Conservation (phyloP, 1,140 invertebrate genomes). For the Colletes gigas region DNA sequence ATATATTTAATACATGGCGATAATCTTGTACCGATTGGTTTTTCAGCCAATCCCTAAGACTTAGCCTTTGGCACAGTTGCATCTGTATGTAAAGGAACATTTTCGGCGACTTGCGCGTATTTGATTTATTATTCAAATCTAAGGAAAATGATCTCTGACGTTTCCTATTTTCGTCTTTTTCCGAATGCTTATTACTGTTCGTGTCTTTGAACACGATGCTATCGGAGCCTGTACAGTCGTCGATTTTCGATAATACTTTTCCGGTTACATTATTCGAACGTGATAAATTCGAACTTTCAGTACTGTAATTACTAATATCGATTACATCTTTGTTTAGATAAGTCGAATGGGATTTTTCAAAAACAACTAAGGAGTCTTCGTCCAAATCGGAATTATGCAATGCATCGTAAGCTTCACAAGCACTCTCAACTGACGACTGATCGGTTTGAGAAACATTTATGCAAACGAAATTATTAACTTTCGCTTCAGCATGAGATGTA, state of each 20-base stretch:
- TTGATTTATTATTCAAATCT: slow-evolving; percentile 69
- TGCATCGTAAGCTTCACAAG: slow-evolving; percentile 71
- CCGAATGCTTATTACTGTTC: neutral
- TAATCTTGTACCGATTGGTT: slow-evolving; percentile 79
- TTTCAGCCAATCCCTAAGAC: slow-evolving; percentile 94
- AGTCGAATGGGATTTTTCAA: slow-evolving; percentile 65
- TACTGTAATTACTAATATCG: slow-evolving; percentile 28
- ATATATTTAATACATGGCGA: slow-evolving; percentile 86
- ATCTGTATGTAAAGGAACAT: slow-evolving; percentile 97
- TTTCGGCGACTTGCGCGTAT: slow-evolving; percentile 74
- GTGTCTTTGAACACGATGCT: slow-evolving; percentile 64
- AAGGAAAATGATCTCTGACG: slow-evolving; percentile 72
- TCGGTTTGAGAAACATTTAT: slow-evolving; percentile 71
- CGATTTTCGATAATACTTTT: slow-evolving; percentile 12
- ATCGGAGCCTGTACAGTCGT: slow-evolving; percentile 37
- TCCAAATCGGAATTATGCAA: slow-evolving; percentile 19
- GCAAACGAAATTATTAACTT: slow-evolving; percentile 62
- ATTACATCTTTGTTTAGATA: slow-evolving; percentile 41
- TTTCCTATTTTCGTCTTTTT: slow-evolving; percentile 41
- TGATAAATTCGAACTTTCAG: slow-evolving; percentile 24
- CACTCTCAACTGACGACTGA: slow-evolving; percentile 71
- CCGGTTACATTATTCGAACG: slow-evolving; percentile 20
- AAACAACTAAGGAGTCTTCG: slow-evolving; percentile 72
- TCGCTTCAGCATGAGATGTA: slow-evolving; percentile 62
- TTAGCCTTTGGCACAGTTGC: slow-evolving; percentile 95